Evolutionary conservation across 2,888 invertebrate species (phyloP).

Genomic region (Hedya salicella): DNA sequence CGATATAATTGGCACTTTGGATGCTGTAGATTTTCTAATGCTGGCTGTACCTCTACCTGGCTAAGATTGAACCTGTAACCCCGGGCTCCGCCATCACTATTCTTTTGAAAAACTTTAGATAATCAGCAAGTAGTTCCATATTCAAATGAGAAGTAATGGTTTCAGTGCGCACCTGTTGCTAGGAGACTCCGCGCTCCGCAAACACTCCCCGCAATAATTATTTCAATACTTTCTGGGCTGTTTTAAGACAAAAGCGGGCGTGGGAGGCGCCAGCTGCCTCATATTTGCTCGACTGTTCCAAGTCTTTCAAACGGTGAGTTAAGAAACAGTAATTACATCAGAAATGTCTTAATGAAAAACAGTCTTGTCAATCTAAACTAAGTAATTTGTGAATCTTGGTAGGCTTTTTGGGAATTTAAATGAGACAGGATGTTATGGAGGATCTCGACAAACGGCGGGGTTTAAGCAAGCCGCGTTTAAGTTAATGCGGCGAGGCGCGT

Average conservation of each 20-base stretch:
- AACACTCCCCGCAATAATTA: not conserved
- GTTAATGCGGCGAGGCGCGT: too few species aligned
- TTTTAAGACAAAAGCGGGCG: not conserved
- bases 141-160: conserved; percentile 3
- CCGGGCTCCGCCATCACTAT: too few species aligned
- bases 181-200: not conserved
- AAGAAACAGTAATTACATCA: not conserved
- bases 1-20: too few species aligned
- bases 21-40: too few species aligned
- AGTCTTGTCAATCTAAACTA: not conserved
- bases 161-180: not conserved
- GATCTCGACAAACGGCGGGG: too few species aligned
- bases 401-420: too few species aligned
- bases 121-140: not conserved
- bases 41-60: too few species aligned
- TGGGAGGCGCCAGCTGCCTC: not conserved
- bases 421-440: too few species aligned
- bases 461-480: too few species aligned
- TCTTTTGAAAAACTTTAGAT: conserved; percentile 14
- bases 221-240: not conserved
- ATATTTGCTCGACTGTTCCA: too few species aligned
- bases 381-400: not conserved
- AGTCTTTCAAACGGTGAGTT: not conserved
- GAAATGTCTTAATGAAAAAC: not conserved
- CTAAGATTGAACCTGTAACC: too few species aligned